phyloP scores from a whole-genome alignment of 1,140 invertebrate species.

The Lepidurus apus region DNA sequence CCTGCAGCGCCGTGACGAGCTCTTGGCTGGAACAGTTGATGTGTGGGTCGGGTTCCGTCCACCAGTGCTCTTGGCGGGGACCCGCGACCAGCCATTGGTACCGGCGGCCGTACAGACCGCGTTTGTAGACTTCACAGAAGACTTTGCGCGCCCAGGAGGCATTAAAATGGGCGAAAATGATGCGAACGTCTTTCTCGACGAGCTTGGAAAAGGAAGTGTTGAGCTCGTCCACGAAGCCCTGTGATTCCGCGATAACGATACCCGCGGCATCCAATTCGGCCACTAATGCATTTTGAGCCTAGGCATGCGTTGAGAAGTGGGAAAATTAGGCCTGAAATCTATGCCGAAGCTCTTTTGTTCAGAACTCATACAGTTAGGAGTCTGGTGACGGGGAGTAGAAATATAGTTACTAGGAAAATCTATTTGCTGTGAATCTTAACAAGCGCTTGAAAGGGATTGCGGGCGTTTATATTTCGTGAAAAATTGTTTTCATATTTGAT shows the following conservation, averaged over 20 bases:
- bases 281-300: conserved; percentile 86
- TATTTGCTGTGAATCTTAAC: too few species aligned
- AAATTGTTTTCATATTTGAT: too few species aligned
- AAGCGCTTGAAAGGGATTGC: too few species aligned
- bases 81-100: conserved; percentile 95
- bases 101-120: conserved; percentile 72
- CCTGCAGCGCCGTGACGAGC: conserved; percentile 74
- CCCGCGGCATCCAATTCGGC: conserved; percentile 75
- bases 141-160: conserved; percentile 87
- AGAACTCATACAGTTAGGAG: too few species aligned
- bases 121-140: conserved; percentile 77
- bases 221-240: conserved; percentile 90
- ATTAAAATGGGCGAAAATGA: conserved; percentile 95
- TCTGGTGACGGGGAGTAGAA: too few species aligned
- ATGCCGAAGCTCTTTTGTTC: too few species aligned
- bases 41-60: conserved; percentile 47
- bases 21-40: conserved; percentile 51
- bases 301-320: conserved; percentile 30
- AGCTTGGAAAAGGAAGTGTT: conserved; percentile 73
- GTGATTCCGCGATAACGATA: conserved; percentile 76
- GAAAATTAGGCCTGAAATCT: too few species aligned
- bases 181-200: conserved; percentile 86
- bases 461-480: too few species aligned
- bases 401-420: too few species aligned
- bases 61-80: conserved; percentile 73